These are phyloP conservation scores for Himalopsyche anomala DNA, from an alignment of 2,888 invertebrate genomes.

Conservation along the genomic window DNA sequence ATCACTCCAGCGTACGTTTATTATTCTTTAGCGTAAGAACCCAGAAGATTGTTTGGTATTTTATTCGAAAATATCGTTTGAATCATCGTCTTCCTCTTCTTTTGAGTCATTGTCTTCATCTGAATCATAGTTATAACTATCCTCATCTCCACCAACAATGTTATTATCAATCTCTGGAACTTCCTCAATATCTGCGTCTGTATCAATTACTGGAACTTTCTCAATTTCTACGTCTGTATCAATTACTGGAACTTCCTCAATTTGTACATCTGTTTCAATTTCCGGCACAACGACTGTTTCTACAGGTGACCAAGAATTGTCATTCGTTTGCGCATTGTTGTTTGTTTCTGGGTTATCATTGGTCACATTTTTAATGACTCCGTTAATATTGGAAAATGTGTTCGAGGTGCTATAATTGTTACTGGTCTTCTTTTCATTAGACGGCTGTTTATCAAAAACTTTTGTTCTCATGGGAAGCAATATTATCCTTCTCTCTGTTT, in stretches of 20 bases:
- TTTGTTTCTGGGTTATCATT: background rate
- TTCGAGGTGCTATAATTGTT: background rate
- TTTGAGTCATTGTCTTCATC: background rate
- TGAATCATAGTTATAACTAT: background rate
- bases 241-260: background rate
- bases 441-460: background rate
- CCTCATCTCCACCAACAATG: background rate
- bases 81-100: background rate
- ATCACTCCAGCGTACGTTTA: too few relatives aligned
- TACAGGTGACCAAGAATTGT: background rate
- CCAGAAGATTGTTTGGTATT: too few relatives aligned
- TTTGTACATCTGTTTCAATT: background rate
- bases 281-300: background rate
- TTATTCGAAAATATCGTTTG: too few relatives aligned
- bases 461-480: slow-evolving; percentile 9
- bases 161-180: background rate
- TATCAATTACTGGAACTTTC: background rate
- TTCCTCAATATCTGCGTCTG: background rate
- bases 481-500: slow-evolving; percentile 6
- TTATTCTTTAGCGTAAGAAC: too few relatives aligned
- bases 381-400: background rate
- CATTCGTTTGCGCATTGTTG: background rate
- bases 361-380: background rate
- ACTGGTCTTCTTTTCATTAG: background rate
- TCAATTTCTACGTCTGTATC: background rate